Evolutionary conservation across 1,140 invertebrate genomes (phyloP).

Genomic region (Daktulosphaira vitifoliae): DNA sequence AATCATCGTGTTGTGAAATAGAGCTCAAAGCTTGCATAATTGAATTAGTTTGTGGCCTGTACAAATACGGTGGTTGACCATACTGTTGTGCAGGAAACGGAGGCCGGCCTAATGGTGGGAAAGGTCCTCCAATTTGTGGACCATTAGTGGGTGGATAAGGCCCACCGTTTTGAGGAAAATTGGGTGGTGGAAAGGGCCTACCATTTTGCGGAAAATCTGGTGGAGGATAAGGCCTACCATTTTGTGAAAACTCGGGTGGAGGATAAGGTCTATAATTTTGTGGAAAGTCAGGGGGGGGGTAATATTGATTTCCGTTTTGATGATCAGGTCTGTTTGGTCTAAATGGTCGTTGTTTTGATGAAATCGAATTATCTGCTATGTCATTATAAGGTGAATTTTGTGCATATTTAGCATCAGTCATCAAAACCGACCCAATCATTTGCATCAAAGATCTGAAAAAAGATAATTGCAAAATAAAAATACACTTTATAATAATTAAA

Average conservation of each 20-base stretch:
- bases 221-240: not conserved
- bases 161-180: too few relatives aligned
- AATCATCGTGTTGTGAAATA: slow-evolving; percentile 63
- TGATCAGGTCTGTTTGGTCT: too few relatives aligned
- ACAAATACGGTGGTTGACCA: not conserved
- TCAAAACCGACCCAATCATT: not conserved
- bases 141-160: not conserved
- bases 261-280: not conserved
- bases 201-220: not conserved
- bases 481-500: too few relatives aligned
- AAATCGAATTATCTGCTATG: not conserved
- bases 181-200: not conserved
- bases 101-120: not conserved
- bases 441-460: not conserved
- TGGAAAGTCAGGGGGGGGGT: too few relatives aligned
- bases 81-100: not conserved
- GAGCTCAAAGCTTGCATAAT: slow-evolving; percentile 55
- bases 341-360: not conserved
- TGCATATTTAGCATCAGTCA: slow-evolving; percentile 3
- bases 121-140: not conserved
- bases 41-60: slow-evolving; percentile 36
- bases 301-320: too few relatives aligned
- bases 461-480: too few relatives aligned
- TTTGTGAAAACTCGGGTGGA: not conserved
- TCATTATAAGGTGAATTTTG: not conserved